phyloP scores from a whole-genome alignment of 1,140 invertebrate genomes.

The Aphaenogaster rudis region DNA sequence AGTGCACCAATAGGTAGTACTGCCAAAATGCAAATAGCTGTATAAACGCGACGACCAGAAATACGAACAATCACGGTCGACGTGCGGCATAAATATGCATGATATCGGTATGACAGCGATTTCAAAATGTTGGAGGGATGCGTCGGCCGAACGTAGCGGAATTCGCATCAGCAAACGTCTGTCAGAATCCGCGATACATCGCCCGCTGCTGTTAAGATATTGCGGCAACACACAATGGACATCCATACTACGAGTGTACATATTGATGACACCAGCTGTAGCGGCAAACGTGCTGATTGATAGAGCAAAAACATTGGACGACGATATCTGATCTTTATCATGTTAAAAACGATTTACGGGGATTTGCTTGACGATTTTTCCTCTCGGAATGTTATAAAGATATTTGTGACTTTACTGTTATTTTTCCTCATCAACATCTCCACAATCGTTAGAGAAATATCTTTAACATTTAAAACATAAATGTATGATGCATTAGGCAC shows the following conservation, averaged over 20 bases:
- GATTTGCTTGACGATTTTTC: not conserved
- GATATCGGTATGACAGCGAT: constrained; percentile 60
- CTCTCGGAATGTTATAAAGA: not conserved
- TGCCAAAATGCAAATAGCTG: constrained; percentile 61
- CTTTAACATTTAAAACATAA: not conserved
- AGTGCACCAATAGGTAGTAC: constrained; percentile 25
- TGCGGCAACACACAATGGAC: constrained; percentile 30
- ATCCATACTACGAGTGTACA: not conserved
- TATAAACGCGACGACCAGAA: constrained; percentile 63
- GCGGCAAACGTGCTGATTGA: not conserved
- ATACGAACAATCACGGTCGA: constrained; percentile 63
- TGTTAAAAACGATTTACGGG: not conserved
- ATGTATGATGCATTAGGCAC: not conserved
- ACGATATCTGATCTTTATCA: not conserved
- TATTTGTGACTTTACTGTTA: not conserved
- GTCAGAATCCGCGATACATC: constrained; percentile 50
- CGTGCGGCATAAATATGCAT: constrained; percentile 62
- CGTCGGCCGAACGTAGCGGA: constrained; percentile 39
- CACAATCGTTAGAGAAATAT: not conserved
- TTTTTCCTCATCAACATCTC: not conserved
- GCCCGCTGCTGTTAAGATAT: constrained; percentile 48
- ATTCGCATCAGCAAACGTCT: constrained; percentile 50
- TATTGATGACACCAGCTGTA: not conserved
- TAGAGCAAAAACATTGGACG: not conserved
- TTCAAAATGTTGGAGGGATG: constrained; percentile 60